Evolutionary conservation across 1,140 invertebrate genomes (phyloP), one percentile per base, ranked within the genome.

Genomic region (Platyscapa corneri): DNA sequence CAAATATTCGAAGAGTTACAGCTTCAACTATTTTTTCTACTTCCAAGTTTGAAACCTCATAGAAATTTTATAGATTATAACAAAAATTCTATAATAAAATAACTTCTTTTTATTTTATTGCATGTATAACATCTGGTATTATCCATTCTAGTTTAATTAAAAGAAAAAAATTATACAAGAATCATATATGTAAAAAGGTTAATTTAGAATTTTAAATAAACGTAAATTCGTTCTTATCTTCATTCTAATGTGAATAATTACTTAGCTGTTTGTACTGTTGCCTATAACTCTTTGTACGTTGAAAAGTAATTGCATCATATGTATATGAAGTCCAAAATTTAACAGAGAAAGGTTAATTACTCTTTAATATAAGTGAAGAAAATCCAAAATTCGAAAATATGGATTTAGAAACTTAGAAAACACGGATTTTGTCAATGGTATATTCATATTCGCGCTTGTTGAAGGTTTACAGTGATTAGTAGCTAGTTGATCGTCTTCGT

Each of bases 381-480:
- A 32, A 37, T n/a, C 27, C 37, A 70, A 70, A 65, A 70, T 67
- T 42, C 16, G 42, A 46, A 81, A 49, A 70, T 65, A 67, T 74
- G 18, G 8, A 32, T 42, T 23, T 42, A 42, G 27, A 81, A 23
- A 5, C 64, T 3, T 20, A 0, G 12, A 70, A 70, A 81, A 67
- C 16, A 39, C 70, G 37, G 49, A 83, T 79, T 53, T 82, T 60
- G 67, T 60, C 46, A 46, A n/a, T n/a, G 65, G 0, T 78, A 64
- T 37, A 53, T 16, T 30, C 80, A 82, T 72, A 49, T 56, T 82
- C 65, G 42, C 77, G 56, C 42, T 79, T 34, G 67, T 72, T 72
- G 23, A 20, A 18, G 39, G 42, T 53, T 34, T 30, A 60, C 34
- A 80, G 78, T 80, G 23, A 80, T 80, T 80, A 67, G 60, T 80